These are phyloP conservation scores for Pentalonia nigronervosa DNA, from an alignment of 1,140 invertebrate genomes.

Conservation along the genomic window DNA sequence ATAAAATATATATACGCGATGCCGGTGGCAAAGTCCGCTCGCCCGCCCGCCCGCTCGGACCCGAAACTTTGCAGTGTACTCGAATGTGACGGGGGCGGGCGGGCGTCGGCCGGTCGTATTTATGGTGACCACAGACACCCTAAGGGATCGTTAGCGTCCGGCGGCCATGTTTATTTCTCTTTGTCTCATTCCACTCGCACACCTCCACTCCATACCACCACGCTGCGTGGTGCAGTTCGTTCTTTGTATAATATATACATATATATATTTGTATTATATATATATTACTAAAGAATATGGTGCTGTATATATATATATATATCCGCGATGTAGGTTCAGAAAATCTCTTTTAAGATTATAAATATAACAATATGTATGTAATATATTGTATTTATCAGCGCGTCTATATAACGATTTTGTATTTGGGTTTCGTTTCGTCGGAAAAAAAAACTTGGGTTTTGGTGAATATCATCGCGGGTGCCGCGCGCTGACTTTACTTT, in stretches of 20 bases:
- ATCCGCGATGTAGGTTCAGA: too few relatives aligned
- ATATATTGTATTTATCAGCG: neutral
- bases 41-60: slow-evolving; percentile 22
- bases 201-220: neutral
- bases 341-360: neutral
- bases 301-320: neutral
- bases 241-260: neutral
- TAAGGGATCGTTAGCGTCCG: slow-evolving; percentile 57
- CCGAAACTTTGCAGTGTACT: slow-evolving; percentile 38
- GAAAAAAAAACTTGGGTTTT: neutral
- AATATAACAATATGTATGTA: neutral
- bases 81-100: neutral
- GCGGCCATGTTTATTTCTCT: slow-evolving; percentile 58
- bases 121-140: slow-evolving; percentile 56
- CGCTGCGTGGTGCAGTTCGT: neutral
- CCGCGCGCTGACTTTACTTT: neutral
- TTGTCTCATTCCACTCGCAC: slow-evolving; percentile 26
- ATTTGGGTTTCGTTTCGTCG: neutral
- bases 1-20: neutral
- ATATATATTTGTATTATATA: neutral
- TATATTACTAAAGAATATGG: too few relatives aligned
- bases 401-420: neutral
- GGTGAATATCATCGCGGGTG: neutral
- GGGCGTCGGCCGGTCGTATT: slow-evolving; percentile 32
- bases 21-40: slow-evolving; percentile 37